Evolutionary conservation across 2,888 invertebrate genomes (phyloP).

Genomic region (Empis stercorea): DNA sequence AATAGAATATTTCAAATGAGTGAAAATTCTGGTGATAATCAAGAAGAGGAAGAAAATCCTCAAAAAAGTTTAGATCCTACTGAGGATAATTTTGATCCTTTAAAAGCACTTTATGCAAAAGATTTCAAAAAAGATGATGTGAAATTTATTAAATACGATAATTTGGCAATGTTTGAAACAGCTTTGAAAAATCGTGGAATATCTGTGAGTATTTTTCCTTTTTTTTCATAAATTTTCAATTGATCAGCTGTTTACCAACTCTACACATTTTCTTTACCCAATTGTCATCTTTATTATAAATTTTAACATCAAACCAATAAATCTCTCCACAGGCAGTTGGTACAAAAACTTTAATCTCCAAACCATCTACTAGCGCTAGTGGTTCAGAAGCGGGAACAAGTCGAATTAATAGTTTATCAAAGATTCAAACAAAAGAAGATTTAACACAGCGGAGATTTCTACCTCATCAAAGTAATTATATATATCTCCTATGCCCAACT

Average conservation of each 20-base stretch:
- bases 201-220: constrained; percentile 16
- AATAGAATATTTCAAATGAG: too few relatives aligned
- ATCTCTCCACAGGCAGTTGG: not conserved
- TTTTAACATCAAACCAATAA: not conserved
- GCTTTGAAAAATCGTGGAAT: constrained; percentile 31
- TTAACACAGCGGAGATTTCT: constrained; percentile 30
- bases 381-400: too few relatives aligned
- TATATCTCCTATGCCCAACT: not conserved
- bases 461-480: constrained; percentile 37
- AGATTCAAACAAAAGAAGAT: too few relatives aligned
- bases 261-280: too few relatives aligned
- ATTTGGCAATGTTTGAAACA: constrained; percentile 48
- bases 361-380: constrained; percentile 2
- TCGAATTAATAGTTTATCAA: too few relatives aligned
- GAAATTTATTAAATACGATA: constrained; percentile 52
- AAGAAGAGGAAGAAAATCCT: too few relatives aligned
- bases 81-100: constrained; percentile 48
- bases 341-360: constrained; percentile 5
- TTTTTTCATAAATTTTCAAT: too few relatives aligned
- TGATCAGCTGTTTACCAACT: too few relatives aligned
- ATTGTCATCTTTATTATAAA: too few relatives aligned
- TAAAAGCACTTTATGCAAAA: constrained; percentile 52
- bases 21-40: too few relatives aligned
- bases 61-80: too few relatives aligned
- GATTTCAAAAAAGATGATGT: constrained; percentile 40